phyloP scores from a whole-genome alignment of 2,797 vertebrate species.

The Ctenopoma kingsleyae region DNA sequence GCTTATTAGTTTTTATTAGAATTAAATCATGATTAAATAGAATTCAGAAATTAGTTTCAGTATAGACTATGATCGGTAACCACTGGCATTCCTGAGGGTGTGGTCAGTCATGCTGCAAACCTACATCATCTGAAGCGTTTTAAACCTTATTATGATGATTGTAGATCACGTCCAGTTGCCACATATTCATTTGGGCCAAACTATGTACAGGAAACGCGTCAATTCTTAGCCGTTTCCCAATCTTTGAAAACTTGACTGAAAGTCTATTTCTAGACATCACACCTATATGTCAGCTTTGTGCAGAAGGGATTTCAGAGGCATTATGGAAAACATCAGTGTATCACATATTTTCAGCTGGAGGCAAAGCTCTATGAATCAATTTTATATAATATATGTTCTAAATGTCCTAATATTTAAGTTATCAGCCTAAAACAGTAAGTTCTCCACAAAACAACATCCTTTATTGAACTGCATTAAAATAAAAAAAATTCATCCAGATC shows the following conservation, averaged over 20 bases:
- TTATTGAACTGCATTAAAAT: neutral
- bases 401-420: neutral
- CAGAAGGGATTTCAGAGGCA: neutral
- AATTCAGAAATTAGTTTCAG: constrained; percentile 1
- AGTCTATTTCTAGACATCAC: neutral
- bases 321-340: neutral
- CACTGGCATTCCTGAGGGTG: constrained; percentile 47
- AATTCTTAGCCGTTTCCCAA: neutral
- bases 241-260: neutral
- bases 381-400: neutral
- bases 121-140: constrained; percentile 22
- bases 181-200: neutral
- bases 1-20: neutral
- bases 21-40: constrained; percentile 4
- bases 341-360: neutral
- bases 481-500: neutral
- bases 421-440: neutral
- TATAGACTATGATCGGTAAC: neutral
- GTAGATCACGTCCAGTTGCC: neutral
- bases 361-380: neutral
- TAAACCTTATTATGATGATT: neutral
- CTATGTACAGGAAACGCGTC: neutral
- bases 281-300: neutral
- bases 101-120: constrained; percentile 59
- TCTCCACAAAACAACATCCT: neutral